Evolutionary conservation across 2,888 invertebrate genomes (phyloP), one percentile per base, ranked within the genome.

Genomic region (Tuberolachnus salignus): DNA sequence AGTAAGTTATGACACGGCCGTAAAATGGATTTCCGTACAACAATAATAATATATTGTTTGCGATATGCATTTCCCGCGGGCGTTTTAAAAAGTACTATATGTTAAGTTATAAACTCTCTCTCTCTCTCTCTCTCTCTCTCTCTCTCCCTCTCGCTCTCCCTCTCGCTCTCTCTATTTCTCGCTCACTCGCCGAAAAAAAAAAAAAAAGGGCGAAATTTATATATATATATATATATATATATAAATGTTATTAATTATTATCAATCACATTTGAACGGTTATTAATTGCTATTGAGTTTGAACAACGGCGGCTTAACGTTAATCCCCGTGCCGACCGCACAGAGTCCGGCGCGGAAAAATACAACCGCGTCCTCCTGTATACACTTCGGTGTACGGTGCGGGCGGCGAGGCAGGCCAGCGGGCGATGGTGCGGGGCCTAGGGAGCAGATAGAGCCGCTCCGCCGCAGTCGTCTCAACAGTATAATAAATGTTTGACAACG

Each of bases 401-500:
- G 14, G 14, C n/a, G n/a, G n/a, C n/a, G n/a, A n/a, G n/a, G n/a
- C n/a, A n/a, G n/a, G n/a, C n/a, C n/a, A n/a, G n/a, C n/a, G n/a
- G n/a, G n/a, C n/a, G n/a, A n/a, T n/a, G n/a, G n/a, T n/a, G n/a
- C n/a, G n/a, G n/a, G n/a, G n/a, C n/a, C n/a, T n/a, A n/a, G n/a
- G n/a, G n/a, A n/a, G n/a, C n/a, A n/a, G n/a, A n/a, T n/a, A n/a
- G 34, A 34, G 34, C 34, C 6, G 34, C 6, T 34, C n/a, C n/a
- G 34, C 71, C 1, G 59, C 26, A 21, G 26, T 59, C 49, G 49
- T 49, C 72, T 49, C 26, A 49, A 49, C 61, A 19, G 72, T 49
- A 49, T 72, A 72, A 72, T 72, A 72, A 72, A 72, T 61, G 72
- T 72, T 61, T 72, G 59, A 61, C 49, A 72, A 49, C 61, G 34